Evolutionary conservation across 1,140 invertebrate species (phyloP).

Genomic region (Pseudomyrmex concolor): DNA sequence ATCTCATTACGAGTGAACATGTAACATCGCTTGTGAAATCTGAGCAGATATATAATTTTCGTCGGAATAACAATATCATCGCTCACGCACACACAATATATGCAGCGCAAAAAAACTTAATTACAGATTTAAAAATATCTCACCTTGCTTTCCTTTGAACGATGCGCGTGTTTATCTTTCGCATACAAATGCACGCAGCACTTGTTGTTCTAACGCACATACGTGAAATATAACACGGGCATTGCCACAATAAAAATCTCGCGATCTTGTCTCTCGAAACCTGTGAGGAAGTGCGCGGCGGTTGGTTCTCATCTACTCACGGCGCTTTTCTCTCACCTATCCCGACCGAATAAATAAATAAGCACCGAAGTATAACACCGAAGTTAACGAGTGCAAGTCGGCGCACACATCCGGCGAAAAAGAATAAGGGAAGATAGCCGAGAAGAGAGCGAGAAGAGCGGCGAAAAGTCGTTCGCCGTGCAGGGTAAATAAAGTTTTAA

Average conservation of each 20-base stretch:
- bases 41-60: neutral
- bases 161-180: neutral
- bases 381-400: conserved; percentile 35
- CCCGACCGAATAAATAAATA: conserved; percentile 59
- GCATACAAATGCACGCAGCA: neutral
- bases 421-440: neutral
- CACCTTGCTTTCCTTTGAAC: neutral
- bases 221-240: neutral
- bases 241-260: conserved; percentile 6
- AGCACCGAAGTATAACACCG: conserved; percentile 1
- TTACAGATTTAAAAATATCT: neutral
- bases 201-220: neutral
- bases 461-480: conserved; percentile 74
- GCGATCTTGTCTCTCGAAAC: neutral
- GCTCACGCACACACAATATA: neutral
- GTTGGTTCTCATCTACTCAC: conserved; percentile 14
- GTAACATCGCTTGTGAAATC: conserved; percentile 1
- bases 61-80: neutral
- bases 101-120: neutral
- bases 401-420: conserved; percentile 35
- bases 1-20: neutral
- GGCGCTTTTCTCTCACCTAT: conserved; percentile 3
- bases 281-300: neutral
- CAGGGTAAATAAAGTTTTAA: conserved; percentile 84
- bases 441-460: conserved; percentile 64